Base-by-base conservation (phyloP, 92 coral and sea anemone genomes). In the Chrysogorgia sp. region DNA sequence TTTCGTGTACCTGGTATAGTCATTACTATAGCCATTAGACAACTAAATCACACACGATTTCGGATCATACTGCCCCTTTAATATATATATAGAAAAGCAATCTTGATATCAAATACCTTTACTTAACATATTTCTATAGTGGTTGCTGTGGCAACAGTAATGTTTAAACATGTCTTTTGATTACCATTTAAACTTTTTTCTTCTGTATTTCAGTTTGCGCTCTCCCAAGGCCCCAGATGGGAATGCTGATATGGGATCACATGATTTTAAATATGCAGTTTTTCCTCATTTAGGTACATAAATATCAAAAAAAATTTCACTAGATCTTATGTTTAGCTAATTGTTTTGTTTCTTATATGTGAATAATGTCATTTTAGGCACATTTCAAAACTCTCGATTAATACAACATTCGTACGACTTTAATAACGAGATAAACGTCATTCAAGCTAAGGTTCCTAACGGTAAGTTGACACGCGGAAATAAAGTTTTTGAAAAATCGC, bases 201-300 rank as follows among this genome's bases (percentile, higher is more conserved):
- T 22, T 71, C 37, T 13, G 45, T 55, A 25, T 34, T 26, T 3
- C 79, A 94, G 98, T 45, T 88, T 94, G 47, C 97, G 97, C 34
- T 88, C 98, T 14, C 96, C 98, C 67, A 94, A 94, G 74, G 92
- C 98, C 75, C 98, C 98, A 40, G 97, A 94, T 62, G 87, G 85
- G 32, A 81, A 89, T 31, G 97, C 98, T 20, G 98, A 94, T 74
- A 94, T 94, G 98, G 98, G 98, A 22, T 71, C 67, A n/a, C 98
- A 94, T 67, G 92, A 94, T 48, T 94, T 91, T 77, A 77, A 96
- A 24, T 94, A 91, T 74, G 97, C 97, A 15, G 76, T 94, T 17
- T 88, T 87, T 61, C 98, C 98, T 2, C 98, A 94, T 76, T 76
- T 91, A 63, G 98, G 98, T 91, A 20, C 8, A 3, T 17, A 20